Base-by-base conservation (phyloP, 2,888 invertebrate genomes). In the Acrobasis repandana region DNA sequence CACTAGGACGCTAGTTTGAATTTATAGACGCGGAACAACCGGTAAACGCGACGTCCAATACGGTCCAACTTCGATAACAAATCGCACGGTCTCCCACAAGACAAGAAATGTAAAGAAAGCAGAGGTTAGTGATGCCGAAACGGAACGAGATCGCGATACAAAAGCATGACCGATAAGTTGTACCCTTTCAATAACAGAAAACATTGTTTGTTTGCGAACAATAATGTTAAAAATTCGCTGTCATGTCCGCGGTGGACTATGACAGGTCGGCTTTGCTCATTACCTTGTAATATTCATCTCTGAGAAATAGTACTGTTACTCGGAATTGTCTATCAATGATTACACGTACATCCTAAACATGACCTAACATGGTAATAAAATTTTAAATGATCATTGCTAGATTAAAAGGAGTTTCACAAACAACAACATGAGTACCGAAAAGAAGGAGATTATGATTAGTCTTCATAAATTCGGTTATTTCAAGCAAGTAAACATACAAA, bases 131-230 rank as follows among this genome's bases (percentile, higher is more conserved):
- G 73, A 71, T 73, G 77, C 80, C 80, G 70, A 83, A 84, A 78
- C 76, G 77, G 80, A 80, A 74, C 79, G 75, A 82, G 89, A 89
- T 90, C 85, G 79, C 82, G 76, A 83, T 83, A 90, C 89, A 90
- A 91, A 90, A 91, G 88, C 86, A 85, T 85, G 86, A 86, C 87
- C 88, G 90, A 90, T 90, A 91, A 90, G 82, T 84, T 77, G 77
- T 81, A 66, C 85, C 86, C 85, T 83, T 83, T 84, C 87, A 86
- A 85, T 89, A 86, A 85, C 83, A 85, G 80, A 81, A 86, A 88
- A 88, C 88, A 88, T 85, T 86, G 88, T 86, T 88, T 88, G 73
- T 77, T 79, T 74, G 74, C 73, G 70, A 82, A 82, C 83, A 84
- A 83, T 84, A 77, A 78, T 76, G 75, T 76, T 70, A 76, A 80